Percentiles rank a stretch among this genome's conserved stretches.
Evolutionary conservation across 2,113 vertebrate species (phyloP).

Genomic region (Ploceus nigricollis): DNA sequence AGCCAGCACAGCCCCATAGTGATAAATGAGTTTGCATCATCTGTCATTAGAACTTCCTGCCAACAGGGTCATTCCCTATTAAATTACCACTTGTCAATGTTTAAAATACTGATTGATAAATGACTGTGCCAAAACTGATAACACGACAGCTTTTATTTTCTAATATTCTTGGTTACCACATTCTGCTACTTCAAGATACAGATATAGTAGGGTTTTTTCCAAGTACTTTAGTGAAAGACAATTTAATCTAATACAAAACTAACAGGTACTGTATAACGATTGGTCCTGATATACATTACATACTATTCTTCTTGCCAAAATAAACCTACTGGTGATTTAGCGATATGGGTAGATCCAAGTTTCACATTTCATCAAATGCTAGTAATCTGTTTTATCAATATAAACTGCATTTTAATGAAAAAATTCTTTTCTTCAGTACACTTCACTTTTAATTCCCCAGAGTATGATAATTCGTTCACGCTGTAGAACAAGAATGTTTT

Average conservation of each 20-base stretch:
- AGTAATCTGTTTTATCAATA: slow-evolving; percentile 84
- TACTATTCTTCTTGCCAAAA: slow-evolving; percentile 73
- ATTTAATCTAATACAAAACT: slow-evolving; percentile 73
- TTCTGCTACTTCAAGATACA: slow-evolving; percentile 74
- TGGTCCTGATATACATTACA: slow-evolving; percentile 69
- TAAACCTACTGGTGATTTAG: slow-evolving; percentile 76
- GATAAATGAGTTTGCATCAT: slow-evolving; percentile 98
- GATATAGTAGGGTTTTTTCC: slow-evolving; percentile 41
- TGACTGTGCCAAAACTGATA: slow-evolving; percentile 88
- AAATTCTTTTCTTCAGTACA: slow-evolving; percentile 82
- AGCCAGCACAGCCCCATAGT: slow-evolving; percentile 75
- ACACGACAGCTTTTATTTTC: slow-evolving; percentile 84
- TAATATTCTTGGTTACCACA: slow-evolving; percentile 76
- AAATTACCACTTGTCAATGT: slow-evolving; percentile 98
- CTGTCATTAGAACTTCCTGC: slow-evolving; percentile 92
- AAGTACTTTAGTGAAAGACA: slow-evolving; percentile 66
- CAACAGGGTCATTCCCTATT: slow-evolving; percentile 94
- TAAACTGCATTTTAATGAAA: slow-evolving; percentile 84
- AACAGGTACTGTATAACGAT: slow-evolving; percentile 70
- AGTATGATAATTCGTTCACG: slow-evolving; percentile 81
- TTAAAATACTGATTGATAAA: slow-evolving; percentile 97
- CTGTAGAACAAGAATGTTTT: slow-evolving; percentile 82
- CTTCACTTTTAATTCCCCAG: slow-evolving; percentile 79
- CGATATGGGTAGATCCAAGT: slow-evolving; percentile 76
- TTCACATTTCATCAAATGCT: slow-evolving; percentile 83